Evolutionary conservation across 2,113 vertebrate genomes (phyloP), one percentile per base, ranked within the genome.

Genomic region (Noturus placidus): DNA sequence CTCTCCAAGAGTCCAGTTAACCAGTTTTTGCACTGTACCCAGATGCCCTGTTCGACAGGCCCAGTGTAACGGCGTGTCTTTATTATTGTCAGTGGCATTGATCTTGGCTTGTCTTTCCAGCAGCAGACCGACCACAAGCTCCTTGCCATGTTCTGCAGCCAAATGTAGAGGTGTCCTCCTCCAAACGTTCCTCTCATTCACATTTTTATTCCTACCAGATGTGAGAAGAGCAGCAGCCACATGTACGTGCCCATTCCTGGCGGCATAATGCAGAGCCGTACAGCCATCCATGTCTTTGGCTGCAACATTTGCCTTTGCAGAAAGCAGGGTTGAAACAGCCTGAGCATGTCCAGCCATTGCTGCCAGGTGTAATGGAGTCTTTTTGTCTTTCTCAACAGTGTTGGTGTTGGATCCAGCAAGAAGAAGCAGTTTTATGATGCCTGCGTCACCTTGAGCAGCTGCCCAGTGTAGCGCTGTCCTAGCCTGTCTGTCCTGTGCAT

Each of bases 281-380:
- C 93, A 95, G 50, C 96, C 94, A 20, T 96, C 93, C 94, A 93
- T 96, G 91, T 96, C 96, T 90, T 95, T 96, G 5, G 91, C 93
- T 27, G 90, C 90, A 42, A 22, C 88, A 69, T 93, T 95, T 52
- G 94, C 94, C 80, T 93, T 94, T 76, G 90, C 89, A 38, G 85
- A 90, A 88, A 97, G 14, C 87, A 96, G 86, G 13, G 38, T 63
- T 42, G 92, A 90, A 69, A 95, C 38, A 0, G 82, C 17, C 0
- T 93, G 54, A 38, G 91, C 80, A 25, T 94, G 91, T 8, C 94
- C 94, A 65, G 92, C 92, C 20, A 35, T 72, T 1, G 94, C 94
- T 77, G 95, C 96, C 33, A 92, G 1, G 0, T 97, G 96, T 76
- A 97, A 91, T 6, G 95, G 92, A 35, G 92, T 95, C 92, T 92